Evolutionary conservation across 2,113 vertebrate genomes (phyloP).

Genomic region (Anolis carolinensis): DNA sequence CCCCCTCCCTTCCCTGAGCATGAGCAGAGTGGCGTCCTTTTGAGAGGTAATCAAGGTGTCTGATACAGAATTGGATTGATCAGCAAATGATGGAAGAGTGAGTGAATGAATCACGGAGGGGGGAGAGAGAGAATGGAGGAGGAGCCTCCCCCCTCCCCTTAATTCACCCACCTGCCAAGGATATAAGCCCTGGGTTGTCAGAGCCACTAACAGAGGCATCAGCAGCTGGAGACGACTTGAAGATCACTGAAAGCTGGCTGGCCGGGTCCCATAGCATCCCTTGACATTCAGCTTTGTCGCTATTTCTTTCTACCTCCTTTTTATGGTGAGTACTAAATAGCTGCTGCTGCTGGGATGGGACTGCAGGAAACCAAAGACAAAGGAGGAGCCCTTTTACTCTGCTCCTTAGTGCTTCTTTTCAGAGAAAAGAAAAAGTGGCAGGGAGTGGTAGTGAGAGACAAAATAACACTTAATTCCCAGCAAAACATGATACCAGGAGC

Average conservation of each 20-base stretch:
- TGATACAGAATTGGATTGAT: constrained; percentile 19
- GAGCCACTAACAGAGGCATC: constrained; percentile 21
- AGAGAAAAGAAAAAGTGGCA: not conserved
- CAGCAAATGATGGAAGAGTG: constrained; percentile 18
- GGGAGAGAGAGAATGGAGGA: not conserved
- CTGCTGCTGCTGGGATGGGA: not conserved
- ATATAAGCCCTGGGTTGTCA: constrained; percentile 46
- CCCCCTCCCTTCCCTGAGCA: not conserved
- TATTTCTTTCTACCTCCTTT: not conserved
- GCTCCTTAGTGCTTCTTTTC: not conserved
- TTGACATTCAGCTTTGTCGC: not conserved
- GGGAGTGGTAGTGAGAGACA: not conserved
- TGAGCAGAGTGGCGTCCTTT: not conserved
- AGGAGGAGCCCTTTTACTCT: not conserved
- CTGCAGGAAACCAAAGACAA: not conserved
- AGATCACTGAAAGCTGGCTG: not conserved
- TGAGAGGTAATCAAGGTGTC: constrained; percentile 2
- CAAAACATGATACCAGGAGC: too few relatives aligned
- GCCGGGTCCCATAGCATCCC: not conserved
- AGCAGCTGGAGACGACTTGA: not conserved
- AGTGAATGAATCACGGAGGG: constrained; percentile 12
- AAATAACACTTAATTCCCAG: not conserved
- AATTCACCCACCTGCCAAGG: constrained; percentile 25
- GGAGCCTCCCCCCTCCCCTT: constrained; percentile 37
- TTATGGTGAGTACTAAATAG: constrained; percentile 53